Evolutionary conservation across 2,888 invertebrate genomes (phyloP), one percentile per base, ranked within the genome.

Genomic region (Adineta ricciae): DNA sequence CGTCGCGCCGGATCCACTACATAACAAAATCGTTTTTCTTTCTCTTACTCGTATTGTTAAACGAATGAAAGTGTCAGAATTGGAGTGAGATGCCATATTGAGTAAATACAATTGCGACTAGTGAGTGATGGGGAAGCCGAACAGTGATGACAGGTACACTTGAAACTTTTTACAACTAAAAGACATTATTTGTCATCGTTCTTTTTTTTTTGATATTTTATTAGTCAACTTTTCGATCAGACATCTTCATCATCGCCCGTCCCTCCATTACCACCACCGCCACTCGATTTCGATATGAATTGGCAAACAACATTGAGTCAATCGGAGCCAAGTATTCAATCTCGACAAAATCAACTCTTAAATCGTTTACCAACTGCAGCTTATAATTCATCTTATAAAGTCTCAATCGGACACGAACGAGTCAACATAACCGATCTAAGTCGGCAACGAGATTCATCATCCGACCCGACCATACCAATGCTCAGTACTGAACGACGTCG

Each of bases 321-420:
- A 78, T 78, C 78, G 8, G 78, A 78, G 2, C 78, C 78, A 78
- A 78, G 78, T 78, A 41, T 78, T 41, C 41, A 78, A 78, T 41
- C 78, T 14, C 38, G 78, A 24, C 64, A 64, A 64, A 64, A 32
- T 64, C 24, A 41, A 41, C 11, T 41, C 1, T 11, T 38, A 14
- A 41, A 41, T 78, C 64, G 64, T 19, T 32, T 64, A 64, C 3
- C 64, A 16, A 5, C 78, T 0, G 24, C 78, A 9, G 41, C 41
- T 41, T 41, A 78, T 78, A 78, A 78, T 78, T 78, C 78, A 78
- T 64, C 64, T 16, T 78, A 41, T n/a, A 78, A 78, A 78, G 78
- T 78, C n/a, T 78, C 78, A 14, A 78, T 78, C 24, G 78, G 78
- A 78, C 78, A 78, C n/a, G 78, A 78, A 41, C 38, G 24, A 41